Percentiles rank a stretch among this genome's conserved stretches.
Evolutionary conservation across 2,888 invertebrate species (phyloP).

Genomic region (Meiosimyza platycephala): DNA sequence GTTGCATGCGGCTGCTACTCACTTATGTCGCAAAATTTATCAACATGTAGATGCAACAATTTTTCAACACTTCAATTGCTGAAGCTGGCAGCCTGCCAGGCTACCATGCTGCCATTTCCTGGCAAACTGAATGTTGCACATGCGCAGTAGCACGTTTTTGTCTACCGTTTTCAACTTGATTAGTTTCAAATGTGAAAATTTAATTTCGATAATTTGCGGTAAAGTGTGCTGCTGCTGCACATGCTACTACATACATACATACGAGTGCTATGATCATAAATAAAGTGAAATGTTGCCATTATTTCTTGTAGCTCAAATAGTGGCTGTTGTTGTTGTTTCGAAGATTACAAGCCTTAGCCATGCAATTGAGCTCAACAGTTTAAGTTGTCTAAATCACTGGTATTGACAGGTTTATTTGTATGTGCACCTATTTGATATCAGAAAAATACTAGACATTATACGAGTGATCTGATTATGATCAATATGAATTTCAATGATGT

Average conservation of each 20-base stretch:
- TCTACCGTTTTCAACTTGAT: slow-evolving; percentile 32
- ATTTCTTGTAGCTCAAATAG: too few relatives aligned
- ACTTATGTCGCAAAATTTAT: too few relatives aligned
- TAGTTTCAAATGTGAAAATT: slow-evolving; percentile 44
- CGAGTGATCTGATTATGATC: too few relatives aligned
- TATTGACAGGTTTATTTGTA: slow-evolving; percentile 31
- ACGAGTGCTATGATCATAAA: too few relatives aligned
- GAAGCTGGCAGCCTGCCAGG: too few relatives aligned
- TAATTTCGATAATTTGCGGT: slow-evolving; percentile 57
- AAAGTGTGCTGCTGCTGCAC: slow-evolving; percentile 48
- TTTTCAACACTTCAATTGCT: too few relatives aligned
- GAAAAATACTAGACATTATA: too few relatives aligned
- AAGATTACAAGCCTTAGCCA: slow-evolving; percentile 19
- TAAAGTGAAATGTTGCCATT: neutral
- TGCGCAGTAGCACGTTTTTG: slow-evolving; percentile 13
- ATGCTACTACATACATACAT: neutral
- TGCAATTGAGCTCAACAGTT: slow-evolving; percentile 30
- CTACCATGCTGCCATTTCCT: too few relatives aligned
- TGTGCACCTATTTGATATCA: slow-evolving; percentile 3
- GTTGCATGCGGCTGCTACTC: too few relatives aligned
- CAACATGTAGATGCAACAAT: too few relatives aligned
- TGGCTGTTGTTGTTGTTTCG: neutral
- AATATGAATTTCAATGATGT: too few relatives aligned
- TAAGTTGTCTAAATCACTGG: slow-evolving; percentile 28
- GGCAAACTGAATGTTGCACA: too few relatives aligned